Conservation (phyloP, 2,888 invertebrate species). For the Yponomeuta plumbellus region DNA sequence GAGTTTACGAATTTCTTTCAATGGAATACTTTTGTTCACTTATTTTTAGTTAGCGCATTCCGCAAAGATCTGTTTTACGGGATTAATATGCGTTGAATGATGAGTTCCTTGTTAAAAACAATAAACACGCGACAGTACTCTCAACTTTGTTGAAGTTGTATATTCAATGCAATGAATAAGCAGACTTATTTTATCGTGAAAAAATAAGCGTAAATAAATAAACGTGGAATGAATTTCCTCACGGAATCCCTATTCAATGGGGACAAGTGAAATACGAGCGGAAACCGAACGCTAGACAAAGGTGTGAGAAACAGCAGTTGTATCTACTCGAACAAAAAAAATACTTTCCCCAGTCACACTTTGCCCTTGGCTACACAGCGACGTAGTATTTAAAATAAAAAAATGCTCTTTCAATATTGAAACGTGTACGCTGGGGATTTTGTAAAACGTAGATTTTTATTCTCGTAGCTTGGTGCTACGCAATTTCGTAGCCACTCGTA, state of each 20-base stretch:
- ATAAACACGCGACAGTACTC: too few relatives aligned
- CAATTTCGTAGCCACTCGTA: not conserved
- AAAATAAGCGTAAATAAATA: not conserved
- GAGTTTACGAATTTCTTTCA: not conserved
- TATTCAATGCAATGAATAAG: too few relatives aligned
- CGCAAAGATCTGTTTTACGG: too few relatives aligned
- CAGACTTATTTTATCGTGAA: too few relatives aligned
- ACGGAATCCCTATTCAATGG: not conserved
- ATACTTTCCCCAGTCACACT: conserved; percentile 28
- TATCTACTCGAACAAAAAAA: conserved; percentile 32
- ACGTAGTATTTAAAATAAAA: not conserved
- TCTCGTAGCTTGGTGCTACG: not conserved
- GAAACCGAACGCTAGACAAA: conserved; percentile 32
- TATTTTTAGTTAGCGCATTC: too few relatives aligned
- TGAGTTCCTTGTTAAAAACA: too few relatives aligned
- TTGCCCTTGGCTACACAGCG: not conserved
- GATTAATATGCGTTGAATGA: too few relatives aligned
- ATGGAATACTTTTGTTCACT: not conserved
- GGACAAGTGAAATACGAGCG: conserved; percentile 9
- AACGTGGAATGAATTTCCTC: not conserved
- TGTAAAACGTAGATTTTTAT: not conserved
- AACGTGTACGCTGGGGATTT: not conserved
- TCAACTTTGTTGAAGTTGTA: too few relatives aligned
- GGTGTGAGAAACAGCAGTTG: conserved; percentile 40
- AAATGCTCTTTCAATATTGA: not conserved